A percentile compares a stretch with the other conserved stretches of the same genome.
These are phyloP conservation scores for Andrena camellia DNA, from an alignment of 2,888 invertebrate genomes.

Conservation along the genomic window DNA sequence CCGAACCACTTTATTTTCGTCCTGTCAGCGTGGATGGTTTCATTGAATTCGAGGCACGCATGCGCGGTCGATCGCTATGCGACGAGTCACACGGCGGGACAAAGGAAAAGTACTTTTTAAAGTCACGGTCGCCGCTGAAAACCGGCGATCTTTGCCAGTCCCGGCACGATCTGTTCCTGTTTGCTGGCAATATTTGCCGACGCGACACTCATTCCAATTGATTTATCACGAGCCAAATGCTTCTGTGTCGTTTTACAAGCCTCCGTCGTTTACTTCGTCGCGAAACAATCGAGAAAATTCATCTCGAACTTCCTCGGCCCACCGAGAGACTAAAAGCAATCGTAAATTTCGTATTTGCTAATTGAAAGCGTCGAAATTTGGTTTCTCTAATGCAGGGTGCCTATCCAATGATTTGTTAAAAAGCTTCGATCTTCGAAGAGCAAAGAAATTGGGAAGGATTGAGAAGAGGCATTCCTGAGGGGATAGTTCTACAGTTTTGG, in stretches of 20 bases:
- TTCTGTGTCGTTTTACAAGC: background rate
- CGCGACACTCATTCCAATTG: constrained; percentile 19
- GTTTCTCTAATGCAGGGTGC: no score
- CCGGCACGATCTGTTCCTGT: constrained; percentile 31
- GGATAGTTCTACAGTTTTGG: background rate
- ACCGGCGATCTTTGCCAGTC: constrained; percentile 42
- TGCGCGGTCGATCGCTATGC: constrained; percentile 43
- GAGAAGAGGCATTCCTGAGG: no score
- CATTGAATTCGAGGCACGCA: constrained; percentile 50
- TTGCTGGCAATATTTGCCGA: constrained; percentile 24
- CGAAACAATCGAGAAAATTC: background rate
- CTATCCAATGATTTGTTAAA: no score
- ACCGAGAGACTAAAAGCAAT: background rate
- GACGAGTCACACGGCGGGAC: constrained; percentile 31
- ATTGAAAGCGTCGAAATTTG: background rate
- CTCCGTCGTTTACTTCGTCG: background rate
- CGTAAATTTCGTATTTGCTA: background rate
- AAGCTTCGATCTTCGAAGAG: no score
- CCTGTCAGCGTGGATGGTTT: background rate
- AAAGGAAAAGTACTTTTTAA: constrained; percentile 54
- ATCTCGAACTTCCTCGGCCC: background rate
- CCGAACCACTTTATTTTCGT: constrained; percentile 22
- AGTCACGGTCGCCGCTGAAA: constrained; percentile 30
- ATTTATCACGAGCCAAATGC: background rate
- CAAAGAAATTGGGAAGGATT: no score